Percentiles rank a stretch among this genome's conserved stretches.
Evolutionary conservation across 2,888 invertebrate species (phyloP).

Genomic region (Andrena bicolor): DNA sequence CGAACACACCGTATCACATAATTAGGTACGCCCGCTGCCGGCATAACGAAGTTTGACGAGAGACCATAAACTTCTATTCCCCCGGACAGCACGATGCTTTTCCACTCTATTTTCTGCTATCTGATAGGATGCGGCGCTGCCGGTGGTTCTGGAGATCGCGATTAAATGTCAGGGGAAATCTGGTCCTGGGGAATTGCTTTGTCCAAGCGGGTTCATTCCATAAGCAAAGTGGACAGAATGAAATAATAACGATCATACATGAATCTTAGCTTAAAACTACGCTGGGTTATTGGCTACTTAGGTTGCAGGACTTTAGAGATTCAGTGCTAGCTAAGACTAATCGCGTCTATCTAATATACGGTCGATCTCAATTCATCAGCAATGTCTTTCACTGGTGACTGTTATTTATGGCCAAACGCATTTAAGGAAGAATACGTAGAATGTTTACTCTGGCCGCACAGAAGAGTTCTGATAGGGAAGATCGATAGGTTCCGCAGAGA

Average conservation of each 20-base stretch:
- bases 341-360: too few relatives aligned
- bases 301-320: too few relatives aligned
- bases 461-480: slow-evolving; percentile 27
- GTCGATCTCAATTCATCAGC: neutral
- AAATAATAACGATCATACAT: too few relatives aligned
- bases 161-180: neutral
- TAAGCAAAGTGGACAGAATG: too few relatives aligned
- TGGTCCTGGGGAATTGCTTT: neutral
- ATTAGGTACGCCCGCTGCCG: slow-evolving; percentile 75
- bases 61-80: slow-evolving; percentile 42
- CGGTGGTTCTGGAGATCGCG: neutral
- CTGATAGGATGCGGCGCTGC: neutral
- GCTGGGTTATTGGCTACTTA: too few relatives aligned
- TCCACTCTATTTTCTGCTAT: neutral
- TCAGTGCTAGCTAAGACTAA: too few relatives aligned
- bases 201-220: too few relatives aligned
- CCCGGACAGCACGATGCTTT: slow-evolving; percentile 5
- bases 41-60: slow-evolving; percentile 73
- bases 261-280: too few relatives aligned
- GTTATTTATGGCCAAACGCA: neutral
- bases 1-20: slow-evolving; percentile 74
- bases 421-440: neutral
- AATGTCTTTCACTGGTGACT: too few relatives aligned
- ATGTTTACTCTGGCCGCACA: neutral
- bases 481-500: slow-evolving; percentile 50